Percentiles rank a stretch among this genome's conserved stretches.
phyloP scores from a whole-genome alignment of 1,140 invertebrate species.

The Chymomyza costata region DNA sequence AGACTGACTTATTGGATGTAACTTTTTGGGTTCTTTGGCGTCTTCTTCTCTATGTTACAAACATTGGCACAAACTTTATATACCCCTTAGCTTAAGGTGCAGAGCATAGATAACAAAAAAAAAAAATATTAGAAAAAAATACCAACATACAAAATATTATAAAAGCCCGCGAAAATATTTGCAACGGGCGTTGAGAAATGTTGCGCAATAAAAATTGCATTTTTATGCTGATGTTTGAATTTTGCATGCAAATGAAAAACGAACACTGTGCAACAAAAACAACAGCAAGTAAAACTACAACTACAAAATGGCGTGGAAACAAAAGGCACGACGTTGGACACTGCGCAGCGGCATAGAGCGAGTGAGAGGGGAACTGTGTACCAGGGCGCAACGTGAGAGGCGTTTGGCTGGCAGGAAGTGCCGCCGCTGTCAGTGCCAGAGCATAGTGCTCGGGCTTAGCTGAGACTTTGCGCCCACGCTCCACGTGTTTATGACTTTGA shows the following conservation, averaged over 20 bases:
- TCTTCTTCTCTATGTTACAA: too few relatives aligned
- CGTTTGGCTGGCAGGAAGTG: slow-evolving; percentile 50
- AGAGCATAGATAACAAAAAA: slow-evolving; percentile 1
- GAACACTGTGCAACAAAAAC: slow-evolving; percentile 32
- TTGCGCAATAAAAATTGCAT: slow-evolving; percentile 73
- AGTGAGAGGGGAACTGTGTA: slow-evolving; percentile 16
- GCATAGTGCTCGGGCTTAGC: slow-evolving; percentile 50
- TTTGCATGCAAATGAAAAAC: slow-evolving; percentile 70
- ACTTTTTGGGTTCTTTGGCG: too few relatives aligned
- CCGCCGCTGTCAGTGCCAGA: slow-evolving; percentile 44
- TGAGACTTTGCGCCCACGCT: slow-evolving; percentile 69
- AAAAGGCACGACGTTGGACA: too few relatives aligned
- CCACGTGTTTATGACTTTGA: slow-evolving; percentile 73
- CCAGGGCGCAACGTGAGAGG: too few relatives aligned
- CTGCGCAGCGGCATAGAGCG: slow-evolving; percentile 3
- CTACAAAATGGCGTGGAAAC: slow-evolving; percentile 39
- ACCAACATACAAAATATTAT: slow-evolving; percentile 47
- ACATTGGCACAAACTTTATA: too few relatives aligned
- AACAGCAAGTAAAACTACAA: slow-evolving; percentile 19
- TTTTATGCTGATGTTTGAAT: slow-evolving; percentile 74
- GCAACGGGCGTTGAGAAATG: slow-evolving; percentile 70
- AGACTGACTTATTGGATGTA: too few relatives aligned
- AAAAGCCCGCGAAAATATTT: slow-evolving; percentile 72
- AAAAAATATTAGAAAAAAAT: slow-evolving; percentile 14
- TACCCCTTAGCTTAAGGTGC: too few relatives aligned